Conservation (phyloP, 35 echinoderm and acorn worm genomes). For the Patiria miniata region DNA sequence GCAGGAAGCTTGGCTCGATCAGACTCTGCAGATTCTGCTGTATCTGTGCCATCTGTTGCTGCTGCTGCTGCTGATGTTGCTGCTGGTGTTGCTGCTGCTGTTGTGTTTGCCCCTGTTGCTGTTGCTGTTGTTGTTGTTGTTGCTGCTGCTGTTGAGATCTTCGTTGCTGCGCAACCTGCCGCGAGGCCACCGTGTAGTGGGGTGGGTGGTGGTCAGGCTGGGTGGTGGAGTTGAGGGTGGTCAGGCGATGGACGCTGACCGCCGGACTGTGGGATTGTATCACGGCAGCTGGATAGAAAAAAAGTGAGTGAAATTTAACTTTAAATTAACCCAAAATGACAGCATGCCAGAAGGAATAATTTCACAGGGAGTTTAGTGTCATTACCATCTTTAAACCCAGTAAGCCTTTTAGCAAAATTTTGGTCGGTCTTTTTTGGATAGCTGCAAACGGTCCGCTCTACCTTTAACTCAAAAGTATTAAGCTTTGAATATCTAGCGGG, state of each 20-base stretch:
- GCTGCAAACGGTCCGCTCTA: too few species aligned
- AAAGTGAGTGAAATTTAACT: background rate
- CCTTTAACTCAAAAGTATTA: too few species aligned
- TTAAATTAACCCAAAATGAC: too few species aligned
- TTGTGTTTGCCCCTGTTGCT: background rate
- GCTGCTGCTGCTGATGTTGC: conserved; percentile 49
- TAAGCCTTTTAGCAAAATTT: too few species aligned
- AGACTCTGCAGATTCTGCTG: conserved; percentile 38
- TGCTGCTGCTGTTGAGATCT: conserved; percentile 42
- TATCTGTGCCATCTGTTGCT: conserved; percentile 46
- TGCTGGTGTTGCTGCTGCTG: conserved; percentile 56
- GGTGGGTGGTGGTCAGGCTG: conserved; percentile 8
- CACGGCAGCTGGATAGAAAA: background rate
- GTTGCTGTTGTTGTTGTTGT: conserved; percentile 25
- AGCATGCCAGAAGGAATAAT: too few species aligned
- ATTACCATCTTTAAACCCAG: too few species aligned
- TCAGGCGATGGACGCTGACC: background rate
- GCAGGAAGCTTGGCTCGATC: conserved; percentile 70
- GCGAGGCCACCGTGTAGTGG: conserved; percentile 10
- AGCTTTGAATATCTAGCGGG: too few species aligned
- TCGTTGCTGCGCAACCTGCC: conserved; percentile 23
- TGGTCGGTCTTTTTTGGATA: too few species aligned
- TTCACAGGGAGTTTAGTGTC: too few species aligned
- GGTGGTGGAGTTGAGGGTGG: conserved; percentile 2
- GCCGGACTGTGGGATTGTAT: conserved; percentile 11